Conservation (phyloP, 2,797 vertebrate species). For the Cyprinodon diabolis region DNA sequence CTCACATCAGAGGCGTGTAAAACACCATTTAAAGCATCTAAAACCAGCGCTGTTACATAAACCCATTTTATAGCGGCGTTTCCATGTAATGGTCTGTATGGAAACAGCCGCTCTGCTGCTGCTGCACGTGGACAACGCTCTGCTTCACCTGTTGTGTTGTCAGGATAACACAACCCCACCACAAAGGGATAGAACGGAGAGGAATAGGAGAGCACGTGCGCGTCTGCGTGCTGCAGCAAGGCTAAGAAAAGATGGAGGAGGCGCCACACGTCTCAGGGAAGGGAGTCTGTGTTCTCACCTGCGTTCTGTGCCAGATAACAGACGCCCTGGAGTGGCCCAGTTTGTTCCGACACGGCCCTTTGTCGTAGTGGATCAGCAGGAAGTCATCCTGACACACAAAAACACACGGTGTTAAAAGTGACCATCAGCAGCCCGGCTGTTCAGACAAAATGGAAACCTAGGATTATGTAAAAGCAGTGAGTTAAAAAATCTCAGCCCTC, state of each 20-base stretch:
- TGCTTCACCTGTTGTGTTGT: conserved; percentile 44
- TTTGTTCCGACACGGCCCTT: conserved; percentile 98
- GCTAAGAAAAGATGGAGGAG: conserved; percentile 3
- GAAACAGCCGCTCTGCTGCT: conserved; percentile 27
- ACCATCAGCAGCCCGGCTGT: conserved; percentile 38
- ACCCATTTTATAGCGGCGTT: conserved; percentile 2
- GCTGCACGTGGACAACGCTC: conserved; percentile 12
- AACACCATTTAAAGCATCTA: conserved; percentile 10
- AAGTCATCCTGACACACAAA: conserved; percentile 90
- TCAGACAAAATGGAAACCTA: conserved; percentile 31
- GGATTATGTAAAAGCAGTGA: conserved; percentile 35
- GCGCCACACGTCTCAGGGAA: neutral
- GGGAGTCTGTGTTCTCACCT: conserved; percentile 81
- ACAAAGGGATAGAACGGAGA: conserved; percentile 18
- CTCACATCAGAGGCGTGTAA: neutral
- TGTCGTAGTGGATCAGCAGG: conserved; percentile 98
- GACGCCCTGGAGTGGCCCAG: conserved; percentile 98
- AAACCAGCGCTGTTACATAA: conserved; percentile 34
- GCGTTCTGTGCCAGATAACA: conserved; percentile 99
- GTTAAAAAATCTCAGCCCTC: conserved; percentile 13
- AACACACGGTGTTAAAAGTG: conserved; percentile 29
- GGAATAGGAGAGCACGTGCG: conserved; percentile 44
- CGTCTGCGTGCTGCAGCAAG: conserved; percentile 44
- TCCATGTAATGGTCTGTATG: conserved; percentile 15
- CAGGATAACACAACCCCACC: conserved; percentile 33